Evolutionary conservation across 2,888 invertebrate species (phyloP), one percentile per base, ranked within the genome.

Genomic region (Lithophane semibrunnea): DNA sequence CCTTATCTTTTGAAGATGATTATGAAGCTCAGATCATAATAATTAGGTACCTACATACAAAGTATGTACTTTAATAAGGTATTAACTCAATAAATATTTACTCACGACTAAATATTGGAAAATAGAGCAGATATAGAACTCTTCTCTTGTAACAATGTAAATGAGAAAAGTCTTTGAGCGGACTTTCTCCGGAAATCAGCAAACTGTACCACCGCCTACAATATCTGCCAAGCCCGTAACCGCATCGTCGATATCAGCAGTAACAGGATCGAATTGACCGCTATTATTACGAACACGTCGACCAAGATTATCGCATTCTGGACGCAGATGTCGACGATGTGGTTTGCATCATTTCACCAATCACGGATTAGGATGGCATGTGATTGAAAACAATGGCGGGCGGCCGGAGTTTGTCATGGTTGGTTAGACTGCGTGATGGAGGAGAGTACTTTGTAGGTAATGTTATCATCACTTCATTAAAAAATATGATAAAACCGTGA

Each of bases 281-380:
- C 82, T 76, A 84, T 84, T 84, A 83, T 75, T 80, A 64, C 73
- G 73, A 80, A 84, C 80, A 80, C 63, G 80, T 84, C 76, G 76
- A 70, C 76, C 76, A 84, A 80, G 73, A 76, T 84, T 80, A 84
- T 84, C 63, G 81, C 67, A 76, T 80, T 80, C 64, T 73, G 73
- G 49, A 67, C 44, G 54, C 83, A 80, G 84, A 76, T 80, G 72
- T 69, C 80, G 54, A 67, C 68, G 52, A 72, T 75, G 79, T 66
- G 83, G 83, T 73, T 73, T 84, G 80, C 80, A 76, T 69, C 75
- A 76, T 80, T 83, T 80, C 72, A 80, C 66, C 76, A 84, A 73
- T 83, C 84, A 83, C 47, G 58, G 47, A 67, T 70, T 66, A 70
- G 75, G 24, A 61, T 21, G 69, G 64, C 65, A 49, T 58, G 66